Percentiles rank a stretch among this genome's conserved stretches.
Evolutionary conservation across 2,797 vertebrate species (phyloP).

Genomic region (Spinus olivaceus): DNA sequence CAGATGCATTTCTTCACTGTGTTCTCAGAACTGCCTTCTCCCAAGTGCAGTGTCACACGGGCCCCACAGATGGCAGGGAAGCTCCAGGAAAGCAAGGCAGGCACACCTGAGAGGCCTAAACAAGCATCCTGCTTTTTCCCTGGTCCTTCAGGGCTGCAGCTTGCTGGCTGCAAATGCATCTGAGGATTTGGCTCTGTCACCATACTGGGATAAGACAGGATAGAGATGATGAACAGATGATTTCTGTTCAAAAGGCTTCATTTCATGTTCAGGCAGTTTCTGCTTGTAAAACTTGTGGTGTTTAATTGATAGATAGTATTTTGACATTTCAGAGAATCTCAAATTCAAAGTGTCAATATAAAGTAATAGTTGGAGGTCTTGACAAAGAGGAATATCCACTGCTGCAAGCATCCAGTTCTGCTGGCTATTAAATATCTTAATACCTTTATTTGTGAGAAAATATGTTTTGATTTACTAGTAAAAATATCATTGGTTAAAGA

Average conservation of each 20-base stretch:
- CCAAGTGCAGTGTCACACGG: background rate
- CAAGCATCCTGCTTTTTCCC: background rate
- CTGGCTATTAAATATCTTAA: background rate
- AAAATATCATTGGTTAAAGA: background rate
- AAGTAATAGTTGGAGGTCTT: background rate
- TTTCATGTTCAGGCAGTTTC: background rate
- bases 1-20: background rate
- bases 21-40: background rate
- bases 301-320: background rate
- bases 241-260: background rate
- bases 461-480: background rate
- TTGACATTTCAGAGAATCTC: background rate
- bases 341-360: background rate
- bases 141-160: background rate
- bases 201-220: background rate
- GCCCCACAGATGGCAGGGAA: background rate
- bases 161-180: rapidly evolving
- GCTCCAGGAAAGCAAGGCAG: background rate
- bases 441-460: background rate
- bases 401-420: background rate
- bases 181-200: background rate
- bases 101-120: background rate
- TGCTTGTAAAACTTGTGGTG: background rate
- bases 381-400: background rate
- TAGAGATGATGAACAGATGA: background rate